Percentiles rank a stretch among this genome's conserved stretches.
These are phyloP conservation scores for Grapholita molesta DNA, from an alignment of 1,140 invertebrate genomes.

Conservation along the genomic window DNA sequence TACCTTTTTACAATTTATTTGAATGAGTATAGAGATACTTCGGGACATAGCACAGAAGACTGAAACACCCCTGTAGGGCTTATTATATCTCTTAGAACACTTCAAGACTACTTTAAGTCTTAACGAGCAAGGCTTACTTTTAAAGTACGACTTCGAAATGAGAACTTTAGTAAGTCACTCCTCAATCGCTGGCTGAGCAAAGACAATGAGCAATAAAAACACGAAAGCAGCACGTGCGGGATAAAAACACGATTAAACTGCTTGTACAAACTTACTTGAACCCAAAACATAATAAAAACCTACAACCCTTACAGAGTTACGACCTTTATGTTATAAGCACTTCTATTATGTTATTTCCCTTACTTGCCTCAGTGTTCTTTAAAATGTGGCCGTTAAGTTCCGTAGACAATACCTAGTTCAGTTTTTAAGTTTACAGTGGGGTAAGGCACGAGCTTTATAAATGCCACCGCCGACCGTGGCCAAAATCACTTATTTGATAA, in stretches of 20 bases:
- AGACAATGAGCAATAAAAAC: conserved; percentile 23
- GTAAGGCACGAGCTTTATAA: not conserved
- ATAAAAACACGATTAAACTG: conserved; percentile 6
- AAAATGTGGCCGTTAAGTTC: not conserved
- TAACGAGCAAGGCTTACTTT: not conserved
- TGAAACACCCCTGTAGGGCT: not conserved
- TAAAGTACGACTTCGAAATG: not conserved
- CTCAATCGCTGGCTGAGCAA: not conserved
- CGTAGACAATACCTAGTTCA: not conserved
- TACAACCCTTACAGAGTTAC: not conserved
- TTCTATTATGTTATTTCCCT: not conserved
- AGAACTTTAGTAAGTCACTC: not conserved
- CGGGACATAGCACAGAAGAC: not conserved
- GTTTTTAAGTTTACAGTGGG: not conserved
- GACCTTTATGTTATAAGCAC: not conserved
- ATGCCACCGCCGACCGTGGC: not conserved
- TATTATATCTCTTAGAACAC: not conserved
- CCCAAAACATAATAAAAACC: not conserved
- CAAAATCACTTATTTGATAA: not conserved
- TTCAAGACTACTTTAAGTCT: not conserved
- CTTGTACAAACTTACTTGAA: not conserved
- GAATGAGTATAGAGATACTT: not conserved
- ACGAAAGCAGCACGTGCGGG: conserved; percentile 16
- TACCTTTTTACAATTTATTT: not conserved
- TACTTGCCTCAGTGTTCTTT: not conserved